Evolutionary conservation across 2,797 vertebrate species (phyloP).

Genomic region (Mormyrus hasselquistii): DNA sequence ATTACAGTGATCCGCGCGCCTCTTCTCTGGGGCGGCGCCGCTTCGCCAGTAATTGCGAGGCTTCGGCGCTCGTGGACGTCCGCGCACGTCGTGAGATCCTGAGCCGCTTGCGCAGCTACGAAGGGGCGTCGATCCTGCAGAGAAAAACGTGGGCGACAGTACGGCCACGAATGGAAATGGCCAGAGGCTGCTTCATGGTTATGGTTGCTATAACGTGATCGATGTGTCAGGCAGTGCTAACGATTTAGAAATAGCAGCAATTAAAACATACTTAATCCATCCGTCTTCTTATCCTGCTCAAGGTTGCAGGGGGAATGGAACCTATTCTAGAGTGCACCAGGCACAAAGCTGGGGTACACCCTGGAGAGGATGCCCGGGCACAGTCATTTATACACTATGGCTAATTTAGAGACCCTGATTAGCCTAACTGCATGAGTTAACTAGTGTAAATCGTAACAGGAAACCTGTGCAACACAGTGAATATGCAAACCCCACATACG

Average conservation of each 20-base stretch:
- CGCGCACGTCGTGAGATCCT: slow-evolving; percentile 43
- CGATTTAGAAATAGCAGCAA: neutral
- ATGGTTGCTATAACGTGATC: neutral
- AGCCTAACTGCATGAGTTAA: neutral
- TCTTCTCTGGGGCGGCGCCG: slow-evolving; percentile 48
- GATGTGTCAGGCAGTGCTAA: neutral
- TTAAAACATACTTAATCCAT: neutral
- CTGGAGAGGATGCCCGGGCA: neutral
- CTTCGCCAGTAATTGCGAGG: slow-evolving; percentile 62
- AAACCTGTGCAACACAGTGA: neutral
- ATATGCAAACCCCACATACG: neutral
- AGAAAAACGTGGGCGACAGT: neutral
- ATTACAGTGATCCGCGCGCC: slow-evolving; percentile 66
- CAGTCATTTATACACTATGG: neutral
- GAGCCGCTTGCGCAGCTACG: slow-evolving; percentile 35
- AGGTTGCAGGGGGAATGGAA: neutral
- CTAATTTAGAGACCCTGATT: neutral
- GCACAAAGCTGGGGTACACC: neutral
- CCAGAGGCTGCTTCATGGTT: neutral
- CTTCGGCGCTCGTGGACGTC: slow-evolving; percentile 47
- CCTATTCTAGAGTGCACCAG: neutral
- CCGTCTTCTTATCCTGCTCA: neutral
- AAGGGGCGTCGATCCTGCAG: slow-evolving; percentile 26
- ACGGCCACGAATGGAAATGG: neutral
- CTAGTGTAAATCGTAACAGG: neutral